These are phyloP conservation scores for Xanthostigma xanthostigma DNA, from an alignment of 2,888 invertebrate species.

Conservation along the genomic window DNA sequence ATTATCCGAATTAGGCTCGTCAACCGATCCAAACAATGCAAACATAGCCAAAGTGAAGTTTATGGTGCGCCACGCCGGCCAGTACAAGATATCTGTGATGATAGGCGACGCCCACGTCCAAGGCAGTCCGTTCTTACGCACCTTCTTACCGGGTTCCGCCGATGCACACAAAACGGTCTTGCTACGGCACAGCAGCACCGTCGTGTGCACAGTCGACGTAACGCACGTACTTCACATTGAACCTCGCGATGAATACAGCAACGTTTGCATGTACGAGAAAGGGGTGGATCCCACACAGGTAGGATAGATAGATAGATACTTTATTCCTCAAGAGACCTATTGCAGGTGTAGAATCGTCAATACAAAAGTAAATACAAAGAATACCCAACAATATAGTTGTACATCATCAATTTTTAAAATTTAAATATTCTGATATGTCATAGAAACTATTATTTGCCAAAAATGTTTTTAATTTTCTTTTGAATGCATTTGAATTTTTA, in stretches of 20 bases:
- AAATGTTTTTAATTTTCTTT: no score
- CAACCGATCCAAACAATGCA: constrained; percentile 68
- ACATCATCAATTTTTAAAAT: no score
- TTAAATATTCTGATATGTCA: no score
- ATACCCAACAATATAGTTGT: no score
- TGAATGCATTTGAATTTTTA: no score
- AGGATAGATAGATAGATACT: no score
- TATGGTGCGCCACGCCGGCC: constrained; percentile 80
- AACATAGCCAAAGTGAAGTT: constrained; percentile 83
- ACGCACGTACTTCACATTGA: constrained; percentile 69
- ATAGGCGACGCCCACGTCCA: constrained; percentile 68
- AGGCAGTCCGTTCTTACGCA: constrained; percentile 74
- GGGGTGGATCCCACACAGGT: constrained; percentile 45
- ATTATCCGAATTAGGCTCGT: constrained; percentile 76
- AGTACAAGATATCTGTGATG: constrained; percentile 73
- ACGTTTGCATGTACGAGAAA: constrained; percentile 52
- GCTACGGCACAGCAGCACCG: constrained; percentile 67
- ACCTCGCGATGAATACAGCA: constrained; percentile 84
- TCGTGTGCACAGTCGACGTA: constrained; percentile 65
- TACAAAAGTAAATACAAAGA: no score
- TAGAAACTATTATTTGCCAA: no score
- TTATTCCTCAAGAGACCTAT: no score
- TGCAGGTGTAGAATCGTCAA: no score
- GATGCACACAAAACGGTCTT: constrained; percentile 74
- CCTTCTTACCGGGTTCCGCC: constrained; percentile 70